Evolutionary conservation across 2,888 invertebrate species (phyloP).

Genomic region (Oxytorus armatus): DNA sequence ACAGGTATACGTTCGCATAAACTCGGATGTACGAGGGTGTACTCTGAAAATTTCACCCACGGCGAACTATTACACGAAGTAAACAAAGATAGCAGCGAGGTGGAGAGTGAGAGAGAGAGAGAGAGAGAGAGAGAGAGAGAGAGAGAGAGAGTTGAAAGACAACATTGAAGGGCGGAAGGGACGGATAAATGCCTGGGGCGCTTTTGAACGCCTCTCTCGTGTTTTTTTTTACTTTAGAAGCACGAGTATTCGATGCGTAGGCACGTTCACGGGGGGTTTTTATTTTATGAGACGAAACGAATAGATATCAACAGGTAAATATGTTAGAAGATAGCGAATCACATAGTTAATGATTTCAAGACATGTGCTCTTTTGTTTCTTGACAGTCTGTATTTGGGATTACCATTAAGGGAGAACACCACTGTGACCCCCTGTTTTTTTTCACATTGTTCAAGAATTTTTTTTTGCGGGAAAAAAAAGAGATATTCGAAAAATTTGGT

Average conservation of each 20-base stretch:
- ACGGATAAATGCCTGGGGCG: constrained; percentile 7
- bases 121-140: not conserved
- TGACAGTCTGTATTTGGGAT: not conserved
- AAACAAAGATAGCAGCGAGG: no score
- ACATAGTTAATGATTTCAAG: not conserved
- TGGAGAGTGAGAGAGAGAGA: constrained; percentile 5
- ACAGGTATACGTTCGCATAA: constrained; percentile 28
- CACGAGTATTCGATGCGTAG: not conserved
- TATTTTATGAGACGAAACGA: not conserved
- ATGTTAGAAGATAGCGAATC: constrained; percentile 2
- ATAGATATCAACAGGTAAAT: constrained; percentile 2
- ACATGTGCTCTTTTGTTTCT: not conserved
- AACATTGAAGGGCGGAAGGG: not conserved
- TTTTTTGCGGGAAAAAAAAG: no score
- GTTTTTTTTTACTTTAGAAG: constrained; percentile 5
- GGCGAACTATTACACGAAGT: not conserved
- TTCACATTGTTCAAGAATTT: no score
- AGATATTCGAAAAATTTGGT: no score
- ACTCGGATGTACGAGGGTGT: constrained; percentile 5
- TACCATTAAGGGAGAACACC: no score
- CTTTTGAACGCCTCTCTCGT: constrained; percentile 1
- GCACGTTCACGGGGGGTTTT: not conserved
- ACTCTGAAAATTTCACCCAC: constrained; percentile 8
- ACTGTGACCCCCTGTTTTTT: no score
- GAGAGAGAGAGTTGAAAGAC: not conserved